These are phyloP conservation scores for Alca torda DNA, from an alignment of 2,797 vertebrate species.

Conservation along the genomic window DNA sequence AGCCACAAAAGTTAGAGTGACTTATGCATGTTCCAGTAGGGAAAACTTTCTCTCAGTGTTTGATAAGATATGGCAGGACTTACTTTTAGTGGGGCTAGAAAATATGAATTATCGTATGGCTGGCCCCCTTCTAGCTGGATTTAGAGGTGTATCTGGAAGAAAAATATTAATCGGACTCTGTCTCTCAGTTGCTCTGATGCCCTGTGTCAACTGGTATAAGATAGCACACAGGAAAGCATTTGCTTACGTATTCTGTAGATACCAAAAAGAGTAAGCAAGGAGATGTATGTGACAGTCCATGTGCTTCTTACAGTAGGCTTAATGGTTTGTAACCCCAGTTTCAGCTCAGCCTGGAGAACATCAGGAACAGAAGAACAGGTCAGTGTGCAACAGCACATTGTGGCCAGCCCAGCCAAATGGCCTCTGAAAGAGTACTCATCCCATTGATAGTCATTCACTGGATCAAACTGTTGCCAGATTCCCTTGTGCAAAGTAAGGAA, in stretches of 20 bases:
- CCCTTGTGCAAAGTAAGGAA: neutral
- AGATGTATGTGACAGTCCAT: neutral
- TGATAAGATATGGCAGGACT: constrained; percentile 64
- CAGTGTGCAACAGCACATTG: neutral
- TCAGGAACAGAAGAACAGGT: neutral
- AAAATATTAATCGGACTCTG: neutral
- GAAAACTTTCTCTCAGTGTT: constrained; percentile 58
- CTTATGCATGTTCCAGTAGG: constrained; percentile 48
- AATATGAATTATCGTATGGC: neutral
- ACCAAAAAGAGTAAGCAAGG: neutral
- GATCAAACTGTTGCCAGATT: neutral
- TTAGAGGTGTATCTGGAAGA: neutral
- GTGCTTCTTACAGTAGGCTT: neutral
- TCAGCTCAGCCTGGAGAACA: neutral
- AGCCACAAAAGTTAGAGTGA: constrained; percentile 61
- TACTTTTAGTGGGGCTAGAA: constrained; percentile 19
- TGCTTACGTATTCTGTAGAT: neutral
- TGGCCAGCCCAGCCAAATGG: neutral
- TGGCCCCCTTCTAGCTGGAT: neutral
- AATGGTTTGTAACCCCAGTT: neutral
- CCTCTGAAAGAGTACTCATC: neutral
- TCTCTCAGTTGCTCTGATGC: neutral
- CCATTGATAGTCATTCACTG: neutral
- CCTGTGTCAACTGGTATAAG: neutral
- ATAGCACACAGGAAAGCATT: neutral